Evolutionary conservation across 2,888 invertebrate genomes (phyloP).

Genomic region (Clusia tigrina): DNA sequence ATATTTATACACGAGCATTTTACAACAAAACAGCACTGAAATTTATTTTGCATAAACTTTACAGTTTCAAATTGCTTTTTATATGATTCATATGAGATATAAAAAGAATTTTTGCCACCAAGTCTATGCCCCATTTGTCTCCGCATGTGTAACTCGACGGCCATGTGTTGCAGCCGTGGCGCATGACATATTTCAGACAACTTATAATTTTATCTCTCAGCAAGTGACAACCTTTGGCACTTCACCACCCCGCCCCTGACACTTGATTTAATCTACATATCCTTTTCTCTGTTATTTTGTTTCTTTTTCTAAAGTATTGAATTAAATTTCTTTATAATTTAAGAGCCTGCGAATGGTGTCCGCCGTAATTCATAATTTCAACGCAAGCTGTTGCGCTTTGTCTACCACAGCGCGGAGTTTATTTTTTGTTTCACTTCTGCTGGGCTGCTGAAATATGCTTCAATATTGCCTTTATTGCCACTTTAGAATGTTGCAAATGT

Average conservation of each 20-base stretch:
- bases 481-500: conserved; percentile 22
- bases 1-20: neutral
- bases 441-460: neutral
- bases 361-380: conserved; percentile 3
- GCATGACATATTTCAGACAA: conserved; percentile 53
- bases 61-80: neutral
- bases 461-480: conserved; percentile 13
- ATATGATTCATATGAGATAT: neutral
- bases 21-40: neutral
- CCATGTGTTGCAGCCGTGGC: conserved; percentile 55
- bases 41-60: neutral
- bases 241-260: neutral
- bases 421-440: neutral
- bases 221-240: neutral
- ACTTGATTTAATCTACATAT: neutral
- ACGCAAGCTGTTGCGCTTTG: conserved; percentile 13
- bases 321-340: conserved; percentile 21
- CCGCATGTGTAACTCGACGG: conserved; percentile 43
- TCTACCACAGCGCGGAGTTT: neutral
- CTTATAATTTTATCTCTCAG: no score
- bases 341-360: neutral
- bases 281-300: neutral
- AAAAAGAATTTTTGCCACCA: neutral
- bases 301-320: conserved; percentile 13
- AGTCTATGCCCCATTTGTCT: neutral